Evolutionary conservation across 2,113 vertebrate species (phyloP).

Genomic region (Dasyurus viverrinus): DNA sequence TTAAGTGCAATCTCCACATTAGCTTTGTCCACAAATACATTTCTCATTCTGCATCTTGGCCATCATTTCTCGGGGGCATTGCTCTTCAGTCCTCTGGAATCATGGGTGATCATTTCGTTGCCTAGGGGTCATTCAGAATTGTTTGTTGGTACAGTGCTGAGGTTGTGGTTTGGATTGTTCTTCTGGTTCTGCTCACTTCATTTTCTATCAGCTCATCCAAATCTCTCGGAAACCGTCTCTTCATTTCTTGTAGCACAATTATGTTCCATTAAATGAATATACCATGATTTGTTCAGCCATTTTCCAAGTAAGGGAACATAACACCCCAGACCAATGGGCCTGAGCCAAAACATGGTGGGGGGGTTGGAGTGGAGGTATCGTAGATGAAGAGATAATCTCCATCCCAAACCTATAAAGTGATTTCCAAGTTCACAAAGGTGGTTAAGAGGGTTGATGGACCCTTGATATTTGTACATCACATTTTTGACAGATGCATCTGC

Average conservation of each 20-base stretch:
- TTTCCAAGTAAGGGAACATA: not conserved
- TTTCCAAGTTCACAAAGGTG: not conserved
- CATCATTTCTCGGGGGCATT: not conserved
- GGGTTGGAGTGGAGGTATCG: not conserved
- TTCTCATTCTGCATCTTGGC: not conserved
- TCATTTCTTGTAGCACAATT: not conserved
- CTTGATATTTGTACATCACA: not conserved
- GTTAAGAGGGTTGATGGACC: not conserved
- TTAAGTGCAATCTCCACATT: not conserved
- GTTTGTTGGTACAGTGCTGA: not conserved
- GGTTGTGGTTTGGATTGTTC: not conserved
- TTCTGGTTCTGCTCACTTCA: not conserved
- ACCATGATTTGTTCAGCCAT: not conserved
- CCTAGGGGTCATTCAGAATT: not conserved
- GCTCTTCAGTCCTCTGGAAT: not conserved
- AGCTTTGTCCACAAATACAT: not conserved
- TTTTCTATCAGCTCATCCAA: not conserved
- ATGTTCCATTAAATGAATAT: not conserved
- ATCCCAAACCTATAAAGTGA: not conserved
- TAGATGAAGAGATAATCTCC: not conserved
- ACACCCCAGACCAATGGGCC: not conserved
- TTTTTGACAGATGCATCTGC: not conserved
- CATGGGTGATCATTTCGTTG: not conserved
- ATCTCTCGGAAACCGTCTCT: not conserved
- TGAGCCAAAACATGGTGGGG: not conserved